Conservation (phyloP, 2,113 vertebrate species). For the Psittacus erithacus region DNA sequence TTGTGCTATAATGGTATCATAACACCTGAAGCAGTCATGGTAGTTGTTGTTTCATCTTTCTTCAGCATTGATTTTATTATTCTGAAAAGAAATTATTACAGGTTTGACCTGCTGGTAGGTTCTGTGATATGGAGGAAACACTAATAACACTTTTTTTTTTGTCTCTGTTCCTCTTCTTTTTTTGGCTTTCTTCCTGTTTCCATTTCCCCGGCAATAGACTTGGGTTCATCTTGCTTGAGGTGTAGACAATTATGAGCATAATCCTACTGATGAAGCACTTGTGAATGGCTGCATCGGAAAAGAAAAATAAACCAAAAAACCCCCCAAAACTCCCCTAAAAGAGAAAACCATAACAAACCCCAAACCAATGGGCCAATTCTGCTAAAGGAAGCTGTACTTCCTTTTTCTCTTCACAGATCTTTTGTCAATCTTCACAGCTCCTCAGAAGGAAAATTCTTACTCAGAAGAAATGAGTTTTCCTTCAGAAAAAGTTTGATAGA, state of each 20-base stretch:
- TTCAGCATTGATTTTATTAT: conserved; percentile 4
- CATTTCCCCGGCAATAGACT: not conserved
- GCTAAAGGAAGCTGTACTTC: not conserved
- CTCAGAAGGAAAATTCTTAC: not conserved
- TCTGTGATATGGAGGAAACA: not conserved
- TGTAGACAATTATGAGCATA: not conserved
- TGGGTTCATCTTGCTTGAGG: not conserved
- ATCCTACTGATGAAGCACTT: not conserved
- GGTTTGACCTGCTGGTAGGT: not conserved
- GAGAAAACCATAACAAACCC: not conserved
- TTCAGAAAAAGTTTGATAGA: not conserved
- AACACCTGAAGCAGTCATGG: not conserved
- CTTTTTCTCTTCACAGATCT: not conserved
- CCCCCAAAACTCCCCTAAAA: not conserved
- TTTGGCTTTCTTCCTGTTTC: not conserved
- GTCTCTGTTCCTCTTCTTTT: not conserved
- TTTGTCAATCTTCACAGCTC: not conserved
- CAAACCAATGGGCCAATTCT: not conserved
- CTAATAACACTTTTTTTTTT: not conserved
- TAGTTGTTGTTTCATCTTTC: not conserved
- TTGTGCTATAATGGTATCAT: not conserved
- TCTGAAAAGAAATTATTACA: conserved; percentile 10
- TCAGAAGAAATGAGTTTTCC: not conserved
- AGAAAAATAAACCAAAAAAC: not conserved
- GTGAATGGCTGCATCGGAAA: not conserved